Evolutionary conservation across 2,113 vertebrate genomes (phyloP).

Genomic region (Benitochromis conjunctus): DNA sequence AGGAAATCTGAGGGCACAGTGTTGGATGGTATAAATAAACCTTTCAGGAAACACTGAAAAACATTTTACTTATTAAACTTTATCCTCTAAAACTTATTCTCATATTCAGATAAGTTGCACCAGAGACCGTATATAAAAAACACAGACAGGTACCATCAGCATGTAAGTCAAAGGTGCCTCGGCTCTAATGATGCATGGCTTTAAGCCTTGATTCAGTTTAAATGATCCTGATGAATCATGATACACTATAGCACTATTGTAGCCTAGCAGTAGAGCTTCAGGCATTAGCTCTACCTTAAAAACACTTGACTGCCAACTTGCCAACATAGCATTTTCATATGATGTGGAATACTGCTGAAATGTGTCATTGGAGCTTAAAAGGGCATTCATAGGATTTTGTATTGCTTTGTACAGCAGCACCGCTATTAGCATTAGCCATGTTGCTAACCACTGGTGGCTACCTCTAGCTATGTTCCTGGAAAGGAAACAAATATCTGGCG

Average conservation of each 20-base stretch:
- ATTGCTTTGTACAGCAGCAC: background rate
- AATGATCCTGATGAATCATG: background rate
- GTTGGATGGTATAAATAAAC: background rate
- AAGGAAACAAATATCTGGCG: background rate
- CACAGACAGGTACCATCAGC: background rate
- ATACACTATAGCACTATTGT: accelerated
- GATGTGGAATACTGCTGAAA: background rate
- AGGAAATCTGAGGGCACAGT: background rate
- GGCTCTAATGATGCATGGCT: accelerated
- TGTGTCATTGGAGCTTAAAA: background rate
- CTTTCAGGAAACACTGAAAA: background rate
- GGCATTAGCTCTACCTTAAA: background rate
- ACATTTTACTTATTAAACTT: background rate
- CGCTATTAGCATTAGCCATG: background rate
- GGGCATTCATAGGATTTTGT: background rate
- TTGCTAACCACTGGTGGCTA: background rate
- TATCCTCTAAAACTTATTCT: background rate
- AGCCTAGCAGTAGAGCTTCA: background rate
- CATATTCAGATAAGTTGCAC: background rate
- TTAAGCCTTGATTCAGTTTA: background rate
- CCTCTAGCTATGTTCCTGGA: background rate
- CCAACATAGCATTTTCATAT: background rate
- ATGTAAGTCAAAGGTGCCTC: background rate
- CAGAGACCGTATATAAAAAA: background rate
- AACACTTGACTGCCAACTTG: accelerated